Percentiles rank a stretch among this genome's conserved stretches.
Conservation (phyloP, 2,113 vertebrate species). For the Pterophyllum scalare region DNA sequence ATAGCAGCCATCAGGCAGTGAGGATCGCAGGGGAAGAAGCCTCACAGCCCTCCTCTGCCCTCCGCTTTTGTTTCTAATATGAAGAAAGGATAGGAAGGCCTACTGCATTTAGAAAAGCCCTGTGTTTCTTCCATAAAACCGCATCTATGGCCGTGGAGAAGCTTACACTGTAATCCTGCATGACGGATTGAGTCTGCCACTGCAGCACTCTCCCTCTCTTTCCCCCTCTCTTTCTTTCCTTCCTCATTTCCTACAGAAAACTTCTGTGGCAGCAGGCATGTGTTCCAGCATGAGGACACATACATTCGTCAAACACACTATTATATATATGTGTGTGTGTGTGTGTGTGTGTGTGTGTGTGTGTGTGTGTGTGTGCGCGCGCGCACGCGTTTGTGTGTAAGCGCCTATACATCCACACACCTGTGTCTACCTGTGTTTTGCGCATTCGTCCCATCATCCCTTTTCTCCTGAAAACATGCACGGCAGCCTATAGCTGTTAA, state of each 20-base stretch:
- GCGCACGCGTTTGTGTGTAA: background rate
- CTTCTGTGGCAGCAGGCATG: constrained; percentile 34
- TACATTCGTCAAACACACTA: constrained; percentile 28
- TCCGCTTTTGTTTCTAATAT: constrained; percentile 68
- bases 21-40: constrained; percentile 45
- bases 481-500: constrained; percentile 41
- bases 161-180: constrained; percentile 80
- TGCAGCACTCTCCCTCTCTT: constrained; percentile 60
- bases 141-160: constrained; percentile 78
- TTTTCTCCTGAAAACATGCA: constrained; percentile 22
- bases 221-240: constrained; percentile 49
- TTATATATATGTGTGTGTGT: no score
- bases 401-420: background rate
- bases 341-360: background rate
- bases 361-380: no score
- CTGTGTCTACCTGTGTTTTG: background rate
- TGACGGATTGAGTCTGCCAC: constrained; percentile 81
- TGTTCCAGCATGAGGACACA: constrained; percentile 20
- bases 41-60: constrained; percentile 36
- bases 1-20: constrained; percentile 25
- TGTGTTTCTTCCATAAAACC: constrained; percentile 76
- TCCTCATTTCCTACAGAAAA: constrained; percentile 57
- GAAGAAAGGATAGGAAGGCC: constrained; percentile 51
- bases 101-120: constrained; percentile 69
- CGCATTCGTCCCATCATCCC: constrained; percentile 3